Percentiles rank a stretch among this genome's conserved stretches.
phyloP scores from a whole-genome alignment of 2,888 invertebrate genomes.

The Baccha elongata region DNA sequence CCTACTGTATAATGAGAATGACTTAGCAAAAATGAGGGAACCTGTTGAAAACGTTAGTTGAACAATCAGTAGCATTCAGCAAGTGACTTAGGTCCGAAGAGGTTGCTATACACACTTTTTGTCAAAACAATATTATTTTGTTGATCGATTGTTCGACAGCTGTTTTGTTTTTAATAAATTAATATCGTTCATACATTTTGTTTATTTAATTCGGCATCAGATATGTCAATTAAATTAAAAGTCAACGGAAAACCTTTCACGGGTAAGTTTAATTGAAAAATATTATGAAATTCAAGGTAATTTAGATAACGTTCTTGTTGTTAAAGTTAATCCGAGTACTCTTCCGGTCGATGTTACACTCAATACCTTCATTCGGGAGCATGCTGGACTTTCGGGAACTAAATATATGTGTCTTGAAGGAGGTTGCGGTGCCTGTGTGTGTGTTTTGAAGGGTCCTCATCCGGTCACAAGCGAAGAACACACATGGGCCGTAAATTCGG shows the following conservation, averaged over 20 bases:
- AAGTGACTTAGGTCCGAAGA: constrained; percentile 33
- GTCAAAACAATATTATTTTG: neutral
- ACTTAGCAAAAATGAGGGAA: constrained; percentile 19
- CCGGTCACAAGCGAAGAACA: constrained; percentile 73
- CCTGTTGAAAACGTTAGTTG: constrained; percentile 46
- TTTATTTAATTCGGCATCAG: constrained; percentile 62
- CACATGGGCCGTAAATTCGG: constrained; percentile 86
- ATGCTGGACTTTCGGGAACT: constrained; percentile 85
- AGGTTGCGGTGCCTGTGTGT: constrained; percentile 86
- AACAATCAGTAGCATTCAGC: constrained; percentile 33
- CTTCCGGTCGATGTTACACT: constrained; percentile 83
- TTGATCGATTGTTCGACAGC: neutral
- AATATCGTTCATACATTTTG: neutral
- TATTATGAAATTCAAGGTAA: neutral
- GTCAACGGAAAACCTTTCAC: constrained; percentile 51
- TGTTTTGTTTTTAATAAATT: constrained; percentile 1
- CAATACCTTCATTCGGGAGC: constrained; percentile 85
- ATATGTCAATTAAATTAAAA: constrained; percentile 69
- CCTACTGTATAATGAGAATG: neutral
- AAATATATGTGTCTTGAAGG: constrained; percentile 88
- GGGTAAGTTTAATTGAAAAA: constrained; percentile 28
- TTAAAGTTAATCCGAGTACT: constrained; percentile 78
- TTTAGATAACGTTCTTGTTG: neutral
- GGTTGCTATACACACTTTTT: constrained; percentile 48
- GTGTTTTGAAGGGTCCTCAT: constrained; percentile 80